Conservation (phyloP, 2,113 vertebrate species). For the Tauraco erythrolophus region DNA sequence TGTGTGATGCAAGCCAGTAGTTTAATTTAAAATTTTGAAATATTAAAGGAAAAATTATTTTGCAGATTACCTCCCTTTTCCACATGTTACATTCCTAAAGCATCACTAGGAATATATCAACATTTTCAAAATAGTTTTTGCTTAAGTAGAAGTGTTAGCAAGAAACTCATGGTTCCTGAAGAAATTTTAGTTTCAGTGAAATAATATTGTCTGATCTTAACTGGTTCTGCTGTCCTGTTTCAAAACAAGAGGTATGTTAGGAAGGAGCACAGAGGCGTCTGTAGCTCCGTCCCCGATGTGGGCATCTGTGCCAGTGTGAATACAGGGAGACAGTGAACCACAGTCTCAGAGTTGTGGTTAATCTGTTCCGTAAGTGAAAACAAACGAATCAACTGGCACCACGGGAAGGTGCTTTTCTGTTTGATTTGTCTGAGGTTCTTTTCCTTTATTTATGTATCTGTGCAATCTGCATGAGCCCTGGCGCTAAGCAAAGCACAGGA, state of each 20-base stretch:
- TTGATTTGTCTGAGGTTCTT: neutral
- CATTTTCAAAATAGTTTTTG: neutral
- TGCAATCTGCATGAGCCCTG: neutral
- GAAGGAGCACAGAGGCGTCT: neutral
- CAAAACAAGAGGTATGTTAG: neutral
- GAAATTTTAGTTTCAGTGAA: neutral
- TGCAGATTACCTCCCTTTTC: neutral
- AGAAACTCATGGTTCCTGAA: neutral
- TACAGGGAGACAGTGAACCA: neutral
- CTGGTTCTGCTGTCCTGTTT: neutral
- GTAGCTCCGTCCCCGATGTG: neutral
- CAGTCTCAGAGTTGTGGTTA: neutral
- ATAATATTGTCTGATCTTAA: neutral
- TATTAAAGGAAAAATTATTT: neutral
- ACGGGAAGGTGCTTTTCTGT: neutral
- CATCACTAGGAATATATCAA: neutral
- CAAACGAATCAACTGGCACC: accelerated
- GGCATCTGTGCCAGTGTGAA: neutral
- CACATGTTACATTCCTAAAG: neutral
- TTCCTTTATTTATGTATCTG: neutral
- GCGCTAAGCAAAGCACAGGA: neutral
- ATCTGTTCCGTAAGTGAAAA: neutral
- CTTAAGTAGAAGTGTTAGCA: neutral
- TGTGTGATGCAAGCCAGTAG: neutral
- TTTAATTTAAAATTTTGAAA: neutral